These are phyloP conservation scores for Icerya purchasi DNA, from an alignment of 2,888 invertebrate species.

Conservation along the genomic window DNA sequence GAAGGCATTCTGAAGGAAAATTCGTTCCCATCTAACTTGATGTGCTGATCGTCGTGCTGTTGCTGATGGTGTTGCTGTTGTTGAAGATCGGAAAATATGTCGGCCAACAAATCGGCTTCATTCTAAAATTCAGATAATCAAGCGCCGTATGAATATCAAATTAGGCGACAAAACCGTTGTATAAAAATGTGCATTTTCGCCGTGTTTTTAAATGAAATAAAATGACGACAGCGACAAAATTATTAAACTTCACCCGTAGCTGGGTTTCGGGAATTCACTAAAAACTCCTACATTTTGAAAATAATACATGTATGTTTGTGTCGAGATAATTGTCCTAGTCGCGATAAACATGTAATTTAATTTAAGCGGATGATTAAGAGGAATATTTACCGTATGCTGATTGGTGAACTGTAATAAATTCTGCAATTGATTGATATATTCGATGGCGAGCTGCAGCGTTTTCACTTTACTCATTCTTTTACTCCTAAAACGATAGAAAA, in stretches of 20 bases:
- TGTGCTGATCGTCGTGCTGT: constrained; percentile 6
- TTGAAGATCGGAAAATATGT: constrained; percentile 8
- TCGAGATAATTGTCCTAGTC: too few species aligned
- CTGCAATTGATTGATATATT: constrained; percentile 35
- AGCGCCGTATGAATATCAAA: background rate
- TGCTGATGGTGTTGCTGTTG: constrained; percentile 6
- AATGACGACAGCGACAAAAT: too few species aligned
- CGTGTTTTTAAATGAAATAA: too few species aligned
- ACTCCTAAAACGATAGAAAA: constrained; percentile 24
- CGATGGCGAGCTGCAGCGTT: constrained; percentile 37
- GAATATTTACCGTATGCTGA: constrained; percentile 9
- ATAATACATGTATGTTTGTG: too few species aligned
- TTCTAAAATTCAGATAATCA: constrained; percentile 1
- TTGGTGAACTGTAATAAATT: constrained; percentile 22
- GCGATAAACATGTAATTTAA: too few species aligned
- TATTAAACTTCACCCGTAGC: too few species aligned
- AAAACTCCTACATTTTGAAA: too few species aligned
- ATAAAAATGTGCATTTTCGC: too few species aligned
- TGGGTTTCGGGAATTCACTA: too few species aligned
- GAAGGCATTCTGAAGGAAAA: constrained; percentile 13
- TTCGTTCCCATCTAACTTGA: constrained; percentile 13
- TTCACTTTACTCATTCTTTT: constrained; percentile 41
- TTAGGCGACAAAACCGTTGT: background rate
- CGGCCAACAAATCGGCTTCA: constrained; percentile 10
- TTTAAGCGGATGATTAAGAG: too few species aligned